Percentiles rank a stretch among this genome's conserved stretches.
Conservation (phyloP, 2,888 invertebrate genomes). For the Vanessa cardui region DNA sequence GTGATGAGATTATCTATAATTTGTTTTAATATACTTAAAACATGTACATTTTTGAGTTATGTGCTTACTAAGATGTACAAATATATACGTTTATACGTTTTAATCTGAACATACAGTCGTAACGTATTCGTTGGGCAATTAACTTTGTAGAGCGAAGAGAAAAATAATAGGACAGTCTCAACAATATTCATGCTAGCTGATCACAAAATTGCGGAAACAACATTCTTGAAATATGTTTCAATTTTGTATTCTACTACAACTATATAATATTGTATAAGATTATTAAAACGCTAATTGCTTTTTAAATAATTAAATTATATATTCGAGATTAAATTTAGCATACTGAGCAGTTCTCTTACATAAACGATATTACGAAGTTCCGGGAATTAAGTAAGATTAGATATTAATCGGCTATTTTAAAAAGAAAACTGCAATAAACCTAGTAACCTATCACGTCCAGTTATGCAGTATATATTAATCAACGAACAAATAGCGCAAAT, state of each 20-base stretch:
- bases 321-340: slow-evolving; percentile 20
- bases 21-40: too few relatives aligned
- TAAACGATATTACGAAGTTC: slow-evolving; percentile 29
- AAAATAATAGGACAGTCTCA: slow-evolving; percentile 20
- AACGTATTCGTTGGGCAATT: slow-evolving; percentile 7
- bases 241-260: not conserved
- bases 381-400: slow-evolving; percentile 26
- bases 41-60: not conserved
- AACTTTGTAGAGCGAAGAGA: slow-evolving; percentile 18
- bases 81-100: not conserved
- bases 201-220: slow-evolving; percentile 28
- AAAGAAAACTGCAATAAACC: not conserved
- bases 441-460: not conserved
- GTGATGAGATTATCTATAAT: too few relatives aligned
- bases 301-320: slow-evolving; percentile 25
- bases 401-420: slow-evolving; percentile 3
- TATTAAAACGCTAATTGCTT: slow-evolving; percentile 19
- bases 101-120: not conserved
- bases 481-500: not conserved
- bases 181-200: slow-evolving; percentile 22
- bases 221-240: slow-evolving; percentile 1
- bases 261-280: slow-evolving; percentile 16
- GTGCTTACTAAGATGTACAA: not conserved
- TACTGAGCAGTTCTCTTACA: slow-evolving; percentile 24
- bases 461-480: not conserved